Conservation (phyloP, 2,888 invertebrate genomes). For the Cataglyphis cursor region DNA sequence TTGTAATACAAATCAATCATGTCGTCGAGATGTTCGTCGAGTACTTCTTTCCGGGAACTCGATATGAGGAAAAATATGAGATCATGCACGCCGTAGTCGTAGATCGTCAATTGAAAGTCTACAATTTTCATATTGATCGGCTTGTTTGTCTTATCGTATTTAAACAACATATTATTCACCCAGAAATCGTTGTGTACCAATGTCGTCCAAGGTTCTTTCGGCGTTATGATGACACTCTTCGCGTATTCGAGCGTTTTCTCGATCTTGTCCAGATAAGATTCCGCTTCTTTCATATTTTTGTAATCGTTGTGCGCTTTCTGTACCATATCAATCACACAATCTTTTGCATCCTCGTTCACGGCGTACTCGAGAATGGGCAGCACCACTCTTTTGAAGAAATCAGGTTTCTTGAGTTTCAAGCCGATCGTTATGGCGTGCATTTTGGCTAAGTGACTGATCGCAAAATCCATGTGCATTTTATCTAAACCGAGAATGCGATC, state of each 20-base stretch:
- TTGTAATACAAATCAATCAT: conserved; percentile 82
- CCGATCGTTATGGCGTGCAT: conserved; percentile 82
- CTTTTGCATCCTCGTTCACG: conserved; percentile 73
- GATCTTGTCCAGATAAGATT: conserved; percentile 74
- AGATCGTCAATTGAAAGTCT: conserved; percentile 83
- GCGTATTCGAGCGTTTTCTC: conserved; percentile 77
- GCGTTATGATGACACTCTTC: background rate
- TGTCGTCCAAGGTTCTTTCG: conserved; percentile 82
- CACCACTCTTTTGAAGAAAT: conserved; percentile 77
- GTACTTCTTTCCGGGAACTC: conserved; percentile 79
- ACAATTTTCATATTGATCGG: conserved; percentile 84
- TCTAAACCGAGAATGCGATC: conserved; percentile 83
- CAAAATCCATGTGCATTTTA: conserved; percentile 78
- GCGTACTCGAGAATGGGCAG: conserved; percentile 70
- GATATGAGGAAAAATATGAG: conserved; percentile 84
- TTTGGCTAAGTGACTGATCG: conserved; percentile 80
- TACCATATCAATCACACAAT: conserved; percentile 79
- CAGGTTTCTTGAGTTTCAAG: conserved; percentile 79
- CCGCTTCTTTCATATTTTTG: conserved; percentile 73
- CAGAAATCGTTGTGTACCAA: conserved; percentile 85
- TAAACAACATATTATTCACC: conserved; percentile 86
- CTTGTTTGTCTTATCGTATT: conserved; percentile 74
- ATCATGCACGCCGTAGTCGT: conserved; percentile 82
- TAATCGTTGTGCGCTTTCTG: conserved; percentile 77
- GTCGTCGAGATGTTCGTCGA: conserved; percentile 80